Conservation (phyloP, 1,140 invertebrate genomes). For the Drosophila elegans region DNA sequence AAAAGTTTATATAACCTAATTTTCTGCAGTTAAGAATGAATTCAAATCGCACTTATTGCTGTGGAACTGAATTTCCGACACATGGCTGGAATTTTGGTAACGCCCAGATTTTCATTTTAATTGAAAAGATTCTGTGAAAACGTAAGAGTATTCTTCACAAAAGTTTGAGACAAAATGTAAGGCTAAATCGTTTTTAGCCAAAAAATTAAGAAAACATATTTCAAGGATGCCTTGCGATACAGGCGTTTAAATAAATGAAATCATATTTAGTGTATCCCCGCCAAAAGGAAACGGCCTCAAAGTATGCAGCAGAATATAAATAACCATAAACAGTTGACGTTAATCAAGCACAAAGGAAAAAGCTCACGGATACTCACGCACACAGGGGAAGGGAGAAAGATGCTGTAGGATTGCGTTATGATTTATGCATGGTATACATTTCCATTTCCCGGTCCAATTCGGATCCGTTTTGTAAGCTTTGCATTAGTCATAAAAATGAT, state of each 20-base stretch:
- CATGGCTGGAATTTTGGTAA: conserved; percentile 14
- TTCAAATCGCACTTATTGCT: conserved; percentile 22
- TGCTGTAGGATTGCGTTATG: conserved; percentile 37
- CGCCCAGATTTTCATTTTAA: conserved; percentile 51
- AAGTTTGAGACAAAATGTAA: conserved; percentile 14
- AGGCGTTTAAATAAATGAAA: conserved; percentile 33
- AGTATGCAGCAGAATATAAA: conserved; percentile 60
- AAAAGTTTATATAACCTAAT: conserved; percentile 68
- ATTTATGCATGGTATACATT: conserved; percentile 58
- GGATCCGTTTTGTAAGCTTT: conserved; percentile 47
- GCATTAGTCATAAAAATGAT: conserved; percentile 68
- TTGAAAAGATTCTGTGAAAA: conserved; percentile 64
- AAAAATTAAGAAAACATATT: conserved; percentile 14
- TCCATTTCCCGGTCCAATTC: conserved; percentile 48
- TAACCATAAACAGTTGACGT: conserved; percentile 62
- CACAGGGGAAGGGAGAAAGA: not conserved
- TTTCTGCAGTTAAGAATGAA: conserved; percentile 44
- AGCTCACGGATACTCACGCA: conserved; percentile 16
- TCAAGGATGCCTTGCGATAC: not conserved
- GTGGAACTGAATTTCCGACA: conserved; percentile 18
- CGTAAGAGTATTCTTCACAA: not conserved
- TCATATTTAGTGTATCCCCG: conserved; percentile 28
- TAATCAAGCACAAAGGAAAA: conserved; percentile 58
- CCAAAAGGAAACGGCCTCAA: conserved; percentile 26
- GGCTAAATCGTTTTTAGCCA: conserved; percentile 44